Evolutionary conservation across 2,888 invertebrate genomes (phyloP).

Genomic region (Drosophila subsilvestris): DNA sequence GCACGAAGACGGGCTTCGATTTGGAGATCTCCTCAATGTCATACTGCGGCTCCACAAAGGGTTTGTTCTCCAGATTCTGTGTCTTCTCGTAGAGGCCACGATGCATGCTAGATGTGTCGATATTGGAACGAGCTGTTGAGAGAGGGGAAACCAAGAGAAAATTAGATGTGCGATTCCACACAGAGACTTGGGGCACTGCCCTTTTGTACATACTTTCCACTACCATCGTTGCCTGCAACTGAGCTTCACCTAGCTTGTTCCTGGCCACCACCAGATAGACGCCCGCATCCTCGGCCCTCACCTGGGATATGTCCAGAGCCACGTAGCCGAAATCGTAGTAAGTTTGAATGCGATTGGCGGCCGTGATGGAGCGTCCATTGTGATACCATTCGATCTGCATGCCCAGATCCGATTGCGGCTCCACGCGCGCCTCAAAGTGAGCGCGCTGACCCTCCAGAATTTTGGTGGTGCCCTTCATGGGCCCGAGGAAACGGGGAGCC

Average conservation of each 20-base stretch:
- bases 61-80: constrained; percentile 92
- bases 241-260: constrained; percentile 95
- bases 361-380: constrained; percentile 95
- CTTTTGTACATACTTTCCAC: constrained; percentile 91
- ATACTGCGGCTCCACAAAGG: constrained; percentile 94
- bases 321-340: constrained; percentile 99
- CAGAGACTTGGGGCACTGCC: no score
- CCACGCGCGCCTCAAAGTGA: constrained; percentile 97
- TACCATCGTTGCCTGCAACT: constrained; percentile 92
- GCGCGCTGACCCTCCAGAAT: constrained; percentile 97
- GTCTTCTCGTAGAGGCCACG: constrained; percentile 94
- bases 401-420: constrained; percentile 96
- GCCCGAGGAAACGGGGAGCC: constrained; percentile 94
- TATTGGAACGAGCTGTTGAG: constrained; percentile 92
- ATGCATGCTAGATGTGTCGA: constrained; percentile 96
- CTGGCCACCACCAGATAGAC: constrained; percentile 96
- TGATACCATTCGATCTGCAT: constrained; percentile 98
- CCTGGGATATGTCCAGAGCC: constrained; percentile 96
- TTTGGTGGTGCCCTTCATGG: constrained; percentile 95
- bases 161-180: not conserved
- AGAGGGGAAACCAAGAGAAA: constrained; percentile 42
- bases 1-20: constrained; percentile 96
- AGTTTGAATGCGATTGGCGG: constrained; percentile 95
- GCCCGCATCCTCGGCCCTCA: constrained; percentile 96
- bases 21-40: constrained; percentile 96